Evolutionary conservation across 2,113 vertebrate species (phyloP).

Genomic region (Bostrychus sinensis): DNA sequence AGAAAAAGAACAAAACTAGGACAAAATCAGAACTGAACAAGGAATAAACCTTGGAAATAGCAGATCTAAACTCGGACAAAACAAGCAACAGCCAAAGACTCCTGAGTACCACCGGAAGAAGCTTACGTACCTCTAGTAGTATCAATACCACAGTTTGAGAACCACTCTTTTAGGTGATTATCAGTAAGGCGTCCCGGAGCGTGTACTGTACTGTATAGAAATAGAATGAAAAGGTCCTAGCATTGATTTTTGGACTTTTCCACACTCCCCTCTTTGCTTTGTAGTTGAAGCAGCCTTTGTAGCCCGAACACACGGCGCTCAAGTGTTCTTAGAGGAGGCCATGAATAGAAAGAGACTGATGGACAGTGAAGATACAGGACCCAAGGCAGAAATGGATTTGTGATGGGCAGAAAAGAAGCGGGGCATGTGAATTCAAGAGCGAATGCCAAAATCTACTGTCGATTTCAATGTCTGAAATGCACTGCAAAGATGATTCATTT

Average conservation of each 20-base stretch:
- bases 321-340: slow-evolving; percentile 52
- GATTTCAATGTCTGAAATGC: slow-evolving; percentile 20
- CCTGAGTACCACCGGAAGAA: too few relatives aligned
- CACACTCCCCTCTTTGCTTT: slow-evolving; percentile 45
- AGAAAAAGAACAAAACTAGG: too few relatives aligned
- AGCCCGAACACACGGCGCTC: slow-evolving; percentile 49
- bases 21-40: too few relatives aligned
- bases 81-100: too few relatives aligned
- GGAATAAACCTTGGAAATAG: too few relatives aligned
- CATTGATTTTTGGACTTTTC: slow-evolving; percentile 48
- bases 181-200: neutral
- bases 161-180: too few relatives aligned
- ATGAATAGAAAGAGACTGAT: slow-evolving; percentile 36
- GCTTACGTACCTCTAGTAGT: too few relatives aligned
- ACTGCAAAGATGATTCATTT: slow-evolving; percentile 34
- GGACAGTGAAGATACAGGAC: slow-evolving; percentile 37
- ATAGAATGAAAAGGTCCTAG: slow-evolving; percentile 43
- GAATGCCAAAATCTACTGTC: too few relatives aligned
- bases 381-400: slow-evolving; percentile 33
- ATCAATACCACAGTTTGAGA: too few relatives aligned
- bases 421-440: too few relatives aligned
- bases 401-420: neutral
- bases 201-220: slow-evolving; percentile 29
- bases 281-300: slow-evolving; percentile 62
- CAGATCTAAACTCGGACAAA: too few relatives aligned